These are phyloP conservation scores for Podotricha telesiphe DNA, from an alignment of 2,888 invertebrate species.

Conservation along the genomic window DNA sequence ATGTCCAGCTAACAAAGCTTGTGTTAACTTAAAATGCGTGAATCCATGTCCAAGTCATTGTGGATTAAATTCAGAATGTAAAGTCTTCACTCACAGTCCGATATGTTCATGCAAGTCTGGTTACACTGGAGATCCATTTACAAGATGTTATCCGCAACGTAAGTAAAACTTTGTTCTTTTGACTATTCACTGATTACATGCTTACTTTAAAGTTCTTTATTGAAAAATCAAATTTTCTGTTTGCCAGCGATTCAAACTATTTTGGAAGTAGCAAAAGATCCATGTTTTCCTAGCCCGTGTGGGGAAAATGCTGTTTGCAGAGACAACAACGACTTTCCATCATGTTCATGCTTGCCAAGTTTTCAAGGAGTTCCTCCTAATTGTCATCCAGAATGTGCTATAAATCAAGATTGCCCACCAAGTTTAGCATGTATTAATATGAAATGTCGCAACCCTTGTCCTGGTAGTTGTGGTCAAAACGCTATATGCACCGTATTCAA, in stretches of 20 bases:
- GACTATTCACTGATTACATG: background rate
- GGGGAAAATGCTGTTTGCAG: conserved; percentile 86
- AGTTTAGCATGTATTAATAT: conserved; percentile 89
- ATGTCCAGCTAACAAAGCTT: conserved; percentile 88
- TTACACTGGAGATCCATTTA: conserved; percentile 88
- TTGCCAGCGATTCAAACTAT: conserved; percentile 58
- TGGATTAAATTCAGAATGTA: conserved; percentile 87
- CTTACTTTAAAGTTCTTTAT: background rate
- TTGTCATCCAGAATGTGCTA: conserved; percentile 89
- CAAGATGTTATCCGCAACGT: conserved; percentile 84
- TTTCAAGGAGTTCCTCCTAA: conserved; percentile 89
- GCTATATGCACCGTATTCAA: conserved; percentile 86
- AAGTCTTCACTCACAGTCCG: conserved; percentile 90
- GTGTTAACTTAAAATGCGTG: conserved; percentile 89
- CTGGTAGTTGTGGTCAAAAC: conserved; percentile 87
- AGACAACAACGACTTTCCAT: conserved; percentile 83
- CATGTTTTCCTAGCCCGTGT: conserved; percentile 88
- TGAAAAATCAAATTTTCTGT: conserved; percentile 38
- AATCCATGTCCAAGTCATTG: conserved; percentile 90
- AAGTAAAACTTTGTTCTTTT: conserved; percentile 51
- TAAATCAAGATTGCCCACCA: conserved; percentile 88
- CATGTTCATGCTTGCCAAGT: conserved; percentile 86
- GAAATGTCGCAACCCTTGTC: conserved; percentile 89
- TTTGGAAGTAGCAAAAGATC: conserved; percentile 78
- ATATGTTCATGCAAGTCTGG: conserved; percentile 87